Evolutionary conservation across 1,140 invertebrate species (phyloP), one percentile per base, ranked within the genome.

Genomic region (Sinella curviseta): DNA sequence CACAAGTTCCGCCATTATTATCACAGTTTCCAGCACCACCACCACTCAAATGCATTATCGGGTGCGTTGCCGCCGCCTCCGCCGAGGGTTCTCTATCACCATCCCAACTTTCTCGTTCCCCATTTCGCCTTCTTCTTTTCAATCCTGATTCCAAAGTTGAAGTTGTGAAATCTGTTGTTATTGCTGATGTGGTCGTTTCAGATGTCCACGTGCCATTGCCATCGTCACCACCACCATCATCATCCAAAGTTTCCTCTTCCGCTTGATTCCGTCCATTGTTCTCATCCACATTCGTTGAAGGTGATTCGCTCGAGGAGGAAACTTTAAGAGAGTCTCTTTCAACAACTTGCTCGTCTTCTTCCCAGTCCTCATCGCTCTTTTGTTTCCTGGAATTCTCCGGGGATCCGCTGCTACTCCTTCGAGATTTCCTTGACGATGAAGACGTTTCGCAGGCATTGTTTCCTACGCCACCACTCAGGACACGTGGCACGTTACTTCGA

Each of bases 401-500:
- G 20, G 39, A 48, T 20, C 39, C 39, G 39, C 20, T 48, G 39
- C 39, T 48, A 48, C 57, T 65, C 57, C 14, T 26, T 12, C 57
- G 8, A 26, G 26, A 16, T 8, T n/a, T 16, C 26, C 57, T 65
- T 65, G 55, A 60, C 26, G 65, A 70, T 8, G 65, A 33, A 8
- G 31, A 70, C 31, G 26, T 31, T 70, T 30, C 60, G 70, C 24
- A 12, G 12, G 2, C 31, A 1, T n/a, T 65, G 34, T 33, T 86
- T 77, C 86, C 86, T 90, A 80, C 81, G 89, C 70, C 16, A 24
- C 34, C 36, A n/a, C 26, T n/a, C 1, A 39, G 4, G 24, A 90
- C 89, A 83, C 88, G 85, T 0, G 90, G 87, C 0, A 88, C 88
- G 83, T 92, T 94, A 65, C 90, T 91, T 73, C 93, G 87, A 0